Evolutionary conservation across 2,888 invertebrate genomes (phyloP).

Genomic region (Eupithecia abbreviata): DNA sequence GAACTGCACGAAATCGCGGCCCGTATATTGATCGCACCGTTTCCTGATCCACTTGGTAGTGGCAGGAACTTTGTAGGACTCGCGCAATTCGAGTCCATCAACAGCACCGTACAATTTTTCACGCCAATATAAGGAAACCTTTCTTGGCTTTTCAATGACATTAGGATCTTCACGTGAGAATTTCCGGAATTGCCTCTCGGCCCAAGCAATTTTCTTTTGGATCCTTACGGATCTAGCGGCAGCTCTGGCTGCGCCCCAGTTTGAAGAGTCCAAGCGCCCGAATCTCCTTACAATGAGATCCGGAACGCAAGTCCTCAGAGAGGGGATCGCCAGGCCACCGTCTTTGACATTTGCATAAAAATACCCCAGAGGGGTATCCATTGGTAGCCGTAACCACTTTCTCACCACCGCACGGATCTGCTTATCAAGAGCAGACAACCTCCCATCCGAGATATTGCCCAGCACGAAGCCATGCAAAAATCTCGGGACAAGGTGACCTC

Average conservation of each 20-base stretch:
- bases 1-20: no score
- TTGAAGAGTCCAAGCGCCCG: slow-evolving; percentile 39
- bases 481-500: no score
- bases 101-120: no score
- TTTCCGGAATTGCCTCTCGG: neutral
- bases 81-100: no score
- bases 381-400: neutral
- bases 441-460: no score
- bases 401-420: neutral
- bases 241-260: slow-evolving; percentile 27
- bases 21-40: no score
- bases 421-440: no score
- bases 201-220: slow-evolving; percentile 16
- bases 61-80: no score
- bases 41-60: no score
- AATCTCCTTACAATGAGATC: slow-evolving; percentile 40
- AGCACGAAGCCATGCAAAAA: no score
- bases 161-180: neutral
- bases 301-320: slow-evolving; percentile 48
- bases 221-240: slow-evolving; percentile 42
- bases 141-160: neutral
- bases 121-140: no score
- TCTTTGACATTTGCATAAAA: slow-evolving; percentile 17
- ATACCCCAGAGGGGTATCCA: neutral
- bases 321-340: slow-evolving; percentile 47